phyloP scores from a whole-genome alignment of 2,888 invertebrate species.

The Stenoptilia bipunctidactyla region DNA sequence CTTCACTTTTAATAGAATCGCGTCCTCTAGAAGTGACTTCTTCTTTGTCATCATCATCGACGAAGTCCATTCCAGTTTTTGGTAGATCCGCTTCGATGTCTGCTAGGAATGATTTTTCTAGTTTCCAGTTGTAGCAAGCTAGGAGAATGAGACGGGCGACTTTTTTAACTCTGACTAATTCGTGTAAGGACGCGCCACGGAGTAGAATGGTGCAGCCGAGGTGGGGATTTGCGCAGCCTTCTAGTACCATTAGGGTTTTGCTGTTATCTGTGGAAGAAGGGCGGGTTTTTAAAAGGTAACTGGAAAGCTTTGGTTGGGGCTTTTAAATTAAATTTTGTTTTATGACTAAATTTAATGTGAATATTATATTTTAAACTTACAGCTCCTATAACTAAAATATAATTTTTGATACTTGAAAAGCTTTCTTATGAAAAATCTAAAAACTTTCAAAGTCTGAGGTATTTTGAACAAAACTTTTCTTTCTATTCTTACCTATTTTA shows the following conservation, averaged over 20 bases:
- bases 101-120: conserved; percentile 93
- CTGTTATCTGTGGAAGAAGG: conserved; percentile 65
- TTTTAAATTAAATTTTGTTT: no score
- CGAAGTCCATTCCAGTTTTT: conserved; percentile 50
- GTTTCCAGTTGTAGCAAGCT: conserved; percentile 89
- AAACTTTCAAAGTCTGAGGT: no score
- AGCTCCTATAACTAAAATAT: no score
- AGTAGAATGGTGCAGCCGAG: conserved; percentile 90
- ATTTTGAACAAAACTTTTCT: no score
- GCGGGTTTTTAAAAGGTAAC: no score
- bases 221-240: conserved; percentile 87
- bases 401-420: no score
- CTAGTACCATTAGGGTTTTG: conserved; percentile 95
- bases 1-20: conserved; percentile 7
- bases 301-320: no score
- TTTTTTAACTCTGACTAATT: conserved; percentile 85
- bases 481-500: no score
- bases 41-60: conserved; percentile 28
- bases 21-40: conserved; percentile 22
- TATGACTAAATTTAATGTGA: no score
- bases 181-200: conserved; percentile 79
- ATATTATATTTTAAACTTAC: no score
- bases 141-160: conserved; percentile 86
- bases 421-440: no score
- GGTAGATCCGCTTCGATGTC: conserved; percentile 77